These are phyloP conservation scores for Drosophila insularis DNA, from an alignment of 1,140 invertebrate species.

Conservation along the genomic window DNA sequence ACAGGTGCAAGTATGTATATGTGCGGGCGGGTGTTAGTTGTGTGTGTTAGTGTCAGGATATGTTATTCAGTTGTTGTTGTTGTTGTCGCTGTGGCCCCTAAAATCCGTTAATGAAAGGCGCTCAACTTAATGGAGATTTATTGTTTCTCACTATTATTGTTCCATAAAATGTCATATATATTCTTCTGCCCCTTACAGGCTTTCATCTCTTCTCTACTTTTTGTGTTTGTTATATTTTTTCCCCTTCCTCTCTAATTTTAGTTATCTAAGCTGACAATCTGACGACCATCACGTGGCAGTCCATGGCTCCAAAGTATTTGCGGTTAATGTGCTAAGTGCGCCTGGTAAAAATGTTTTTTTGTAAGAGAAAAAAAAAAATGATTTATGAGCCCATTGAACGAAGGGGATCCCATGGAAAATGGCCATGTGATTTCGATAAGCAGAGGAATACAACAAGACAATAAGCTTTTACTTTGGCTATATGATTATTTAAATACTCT, in stretches of 20 bases:
- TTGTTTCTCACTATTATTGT: conserved; percentile 56
- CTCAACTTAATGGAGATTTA: conserved; percentile 76
- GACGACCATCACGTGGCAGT: conserved; percentile 7
- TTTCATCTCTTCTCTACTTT: background rate
- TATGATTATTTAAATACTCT: background rate
- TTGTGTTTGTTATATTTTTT: background rate
- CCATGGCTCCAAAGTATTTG: background rate
- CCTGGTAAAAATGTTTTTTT: conserved; percentile 10
- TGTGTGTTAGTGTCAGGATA: conserved; percentile 37
- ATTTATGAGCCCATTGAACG: conserved; percentile 1
- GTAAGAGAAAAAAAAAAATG: conserved; percentile 1
- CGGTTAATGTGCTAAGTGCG: conserved; percentile 13
- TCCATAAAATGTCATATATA: conserved; percentile 39
- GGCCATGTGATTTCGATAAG: conserved; percentile 8
- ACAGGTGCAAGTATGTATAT: conserved; percentile 57
- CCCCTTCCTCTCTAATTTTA: background rate
- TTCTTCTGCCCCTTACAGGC: background rate
- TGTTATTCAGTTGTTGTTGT: conserved; percentile 23
- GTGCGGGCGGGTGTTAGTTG: conserved; percentile 13
- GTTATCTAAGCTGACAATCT: conserved; percentile 8
- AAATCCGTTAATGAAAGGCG: conserved; percentile 76
- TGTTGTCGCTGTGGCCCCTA: conserved; percentile 34
- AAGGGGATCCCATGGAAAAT: background rate
- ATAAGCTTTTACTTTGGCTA: background rate
- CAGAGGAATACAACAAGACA: background rate